A percentile compares a stretch with the other conserved stretches of the same genome.
Conservation (phyloP, 2,888 invertebrate genomes). For the Epinotia brunnichana region DNA sequence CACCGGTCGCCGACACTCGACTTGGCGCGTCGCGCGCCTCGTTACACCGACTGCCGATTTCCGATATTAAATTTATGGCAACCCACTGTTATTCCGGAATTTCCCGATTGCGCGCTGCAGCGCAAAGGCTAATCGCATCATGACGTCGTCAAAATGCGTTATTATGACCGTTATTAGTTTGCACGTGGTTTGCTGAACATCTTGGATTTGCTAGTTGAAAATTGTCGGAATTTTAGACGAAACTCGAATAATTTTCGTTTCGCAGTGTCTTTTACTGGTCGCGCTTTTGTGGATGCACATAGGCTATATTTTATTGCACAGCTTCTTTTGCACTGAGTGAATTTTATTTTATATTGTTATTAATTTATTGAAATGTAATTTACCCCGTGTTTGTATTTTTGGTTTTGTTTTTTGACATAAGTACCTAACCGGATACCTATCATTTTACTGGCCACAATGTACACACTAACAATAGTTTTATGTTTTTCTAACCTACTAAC, state of each 20-base stretch:
- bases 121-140: conserved; percentile 33
- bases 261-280: no score
- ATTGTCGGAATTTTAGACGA: background rate
- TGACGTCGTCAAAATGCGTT: conserved; percentile 13
- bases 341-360: no score
- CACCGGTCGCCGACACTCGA: conserved; percentile 50
- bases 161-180: background rate
- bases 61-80: conserved; percentile 62
- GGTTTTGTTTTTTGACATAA: no score
- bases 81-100: conserved; percentile 50
- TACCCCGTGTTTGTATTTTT: no score
- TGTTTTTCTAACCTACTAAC: no score
- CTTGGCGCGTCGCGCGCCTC: conserved; percentile 50
- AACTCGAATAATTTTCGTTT: background rate
- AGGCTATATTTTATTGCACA: no score
- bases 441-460: no score
- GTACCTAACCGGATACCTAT: no score
- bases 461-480: no score
- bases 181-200: conserved; percentile 4
- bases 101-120: conserved; percentile 44
- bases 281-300: no score
- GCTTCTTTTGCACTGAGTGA: no score
- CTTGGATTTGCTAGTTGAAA: background rate
- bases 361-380: no score
- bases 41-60: conserved; percentile 55